phyloP scores from a whole-genome alignment of 2,888 invertebrate genomes.

The Itoplectis maculator region DNA sequence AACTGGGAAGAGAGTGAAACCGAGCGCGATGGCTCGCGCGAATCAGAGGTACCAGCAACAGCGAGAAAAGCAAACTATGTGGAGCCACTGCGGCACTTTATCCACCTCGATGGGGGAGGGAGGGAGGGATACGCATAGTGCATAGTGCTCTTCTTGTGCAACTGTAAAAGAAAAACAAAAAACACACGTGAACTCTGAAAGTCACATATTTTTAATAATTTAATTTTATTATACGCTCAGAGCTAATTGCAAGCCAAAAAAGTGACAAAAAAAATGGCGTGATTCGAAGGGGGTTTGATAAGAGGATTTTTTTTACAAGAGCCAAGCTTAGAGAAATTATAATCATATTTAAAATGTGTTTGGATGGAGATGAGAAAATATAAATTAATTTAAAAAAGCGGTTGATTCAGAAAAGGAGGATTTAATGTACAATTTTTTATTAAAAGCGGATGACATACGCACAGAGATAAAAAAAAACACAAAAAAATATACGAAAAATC shows the following conservation, averaged over 20 bases:
- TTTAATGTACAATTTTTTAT: neutral
- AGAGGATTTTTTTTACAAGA: too few relatives aligned
- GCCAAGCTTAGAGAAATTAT: too few relatives aligned
- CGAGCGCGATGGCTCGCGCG: slow-evolving; percentile 14
- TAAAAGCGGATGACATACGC: too few relatives aligned
- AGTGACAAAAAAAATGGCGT: too few relatives aligned
- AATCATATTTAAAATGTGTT: too few relatives aligned
- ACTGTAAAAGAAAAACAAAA: neutral
- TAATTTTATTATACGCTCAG: neutral
- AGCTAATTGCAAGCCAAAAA: too few relatives aligned
- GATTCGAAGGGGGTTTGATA: too few relatives aligned
- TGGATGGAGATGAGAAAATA: too few relatives aligned
- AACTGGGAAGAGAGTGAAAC: slow-evolving; percentile 21
- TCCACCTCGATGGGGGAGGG: neutral
- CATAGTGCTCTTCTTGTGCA: slow-evolving; percentile 1
- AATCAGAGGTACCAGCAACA: slow-evolving; percentile 8
- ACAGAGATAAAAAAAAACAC: too few relatives aligned
- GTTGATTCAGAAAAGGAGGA: neutral
- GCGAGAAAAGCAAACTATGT: slow-evolving; percentile 27
- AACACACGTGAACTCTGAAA: neutral
- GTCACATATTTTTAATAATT: neutral
- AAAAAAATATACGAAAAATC: too few relatives aligned
- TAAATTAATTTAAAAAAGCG: neutral
- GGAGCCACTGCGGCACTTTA: slow-evolving; percentile 22
- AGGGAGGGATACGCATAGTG: neutral